Evolutionary conservation across 2,797 vertebrate species (phyloP).

Genomic region (Gymnocypris eckloni): DNA sequence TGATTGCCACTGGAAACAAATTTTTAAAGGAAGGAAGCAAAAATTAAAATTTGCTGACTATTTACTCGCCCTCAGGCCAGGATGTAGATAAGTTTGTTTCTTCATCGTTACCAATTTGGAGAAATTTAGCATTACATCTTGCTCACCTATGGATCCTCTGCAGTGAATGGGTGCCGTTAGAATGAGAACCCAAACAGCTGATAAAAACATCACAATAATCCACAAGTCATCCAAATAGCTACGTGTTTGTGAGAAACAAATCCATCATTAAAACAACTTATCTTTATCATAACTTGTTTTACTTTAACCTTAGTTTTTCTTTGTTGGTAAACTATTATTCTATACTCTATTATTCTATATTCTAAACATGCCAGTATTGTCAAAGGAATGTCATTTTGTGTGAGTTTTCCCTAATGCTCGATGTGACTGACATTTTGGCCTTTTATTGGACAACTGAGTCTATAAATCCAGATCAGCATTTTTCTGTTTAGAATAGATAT

Average conservation of each 20-base stretch:
- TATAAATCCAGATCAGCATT: slow-evolving; percentile 4
- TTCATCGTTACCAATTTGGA: neutral
- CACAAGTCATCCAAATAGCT: neutral
- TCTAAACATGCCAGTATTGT: neutral
- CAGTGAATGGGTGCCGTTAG: neutral
- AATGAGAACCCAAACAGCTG: neutral
- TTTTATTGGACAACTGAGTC: neutral
- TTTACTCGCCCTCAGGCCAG: neutral
- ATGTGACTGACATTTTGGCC: neutral
- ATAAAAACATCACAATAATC: neutral
- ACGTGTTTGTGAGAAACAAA: neutral
- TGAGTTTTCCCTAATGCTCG: neutral
- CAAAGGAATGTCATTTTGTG: neutral
- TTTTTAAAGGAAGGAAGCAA: neutral
- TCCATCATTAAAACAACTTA: too few relatives aligned
- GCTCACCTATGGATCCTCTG: neutral
- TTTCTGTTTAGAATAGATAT: neutral
- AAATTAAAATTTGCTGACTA: neutral
- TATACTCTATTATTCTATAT: too few relatives aligned
- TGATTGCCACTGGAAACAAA: neutral
- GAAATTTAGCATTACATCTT: neutral
- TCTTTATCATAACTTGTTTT: too few relatives aligned
- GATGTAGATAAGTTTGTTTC: neutral
- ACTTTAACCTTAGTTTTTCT: too few relatives aligned
- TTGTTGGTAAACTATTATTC: neutral